Evolutionary conservation across 2,113 vertebrate species (phyloP), one percentile per base, ranked within the genome.

Genomic region (Anarhynchus alexandrinus): DNA sequence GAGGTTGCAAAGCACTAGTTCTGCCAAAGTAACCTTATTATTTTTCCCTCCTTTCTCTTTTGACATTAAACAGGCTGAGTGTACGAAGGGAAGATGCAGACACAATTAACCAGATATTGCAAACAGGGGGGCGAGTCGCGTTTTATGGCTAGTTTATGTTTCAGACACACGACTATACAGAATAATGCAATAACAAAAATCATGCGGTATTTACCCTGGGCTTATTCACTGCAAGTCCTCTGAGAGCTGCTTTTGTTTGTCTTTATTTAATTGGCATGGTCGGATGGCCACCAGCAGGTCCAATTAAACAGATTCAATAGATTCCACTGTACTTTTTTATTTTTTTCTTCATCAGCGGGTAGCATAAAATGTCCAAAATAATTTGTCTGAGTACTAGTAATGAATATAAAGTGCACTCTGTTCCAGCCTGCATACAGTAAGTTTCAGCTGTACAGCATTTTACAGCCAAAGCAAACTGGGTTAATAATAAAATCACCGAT

Each of bases 211-310:
- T 96, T 95, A 80, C 67, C 78, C 85, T 64, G 84, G 38, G 22
- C 89, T 91, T 95, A 88, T 96, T 95, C 81, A 62, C 66, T 90
- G 51, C 62, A 73, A 93, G 45, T 90, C 95, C 87, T 94, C 38
- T 70, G 91, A 73, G 96, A 95, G 30, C 29, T 94, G 86, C 82
- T 91, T 94, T 87, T 97, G 91, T 95, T 91, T 97, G 81, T 80
- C 93, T 97, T 94, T 91, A 94, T 95, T 94, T 97, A 95, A 97
- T 95, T 94, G 94, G 70, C 74, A 57, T 86, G 82, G 91, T 82
- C 8, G 0, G 84, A 89, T 85, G 82, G 85, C 87, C 87, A 97
- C 74, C 91, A 97, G 89, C 81, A 91, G 70, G 62, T 87, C 84
- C 91, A 93, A 94, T 97, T 97, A 96, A 95, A 55, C 66, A 80